Conservation (phyloP, 2,797 vertebrate genomes). For the Notamacropus eugenii region DNA sequence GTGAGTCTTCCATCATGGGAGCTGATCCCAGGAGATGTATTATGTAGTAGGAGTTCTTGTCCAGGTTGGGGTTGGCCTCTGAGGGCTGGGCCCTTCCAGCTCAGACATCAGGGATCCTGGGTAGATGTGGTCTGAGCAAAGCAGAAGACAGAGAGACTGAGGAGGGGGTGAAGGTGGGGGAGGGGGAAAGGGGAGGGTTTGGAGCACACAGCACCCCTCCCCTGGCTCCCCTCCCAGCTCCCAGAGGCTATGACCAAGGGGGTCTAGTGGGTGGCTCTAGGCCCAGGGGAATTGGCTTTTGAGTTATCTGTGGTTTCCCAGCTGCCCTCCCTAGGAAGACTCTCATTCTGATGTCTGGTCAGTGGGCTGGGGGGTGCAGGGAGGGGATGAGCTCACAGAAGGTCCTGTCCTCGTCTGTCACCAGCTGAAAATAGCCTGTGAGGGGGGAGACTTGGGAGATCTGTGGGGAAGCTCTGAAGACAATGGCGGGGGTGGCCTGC, state of each 20-base stretch:
- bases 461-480: background rate
- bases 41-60: background rate
- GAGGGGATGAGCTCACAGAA: conserved; percentile 31
- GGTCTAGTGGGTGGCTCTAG: background rate
- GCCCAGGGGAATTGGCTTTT: background rate
- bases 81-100: background rate
- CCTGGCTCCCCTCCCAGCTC: background rate
- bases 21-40: background rate
- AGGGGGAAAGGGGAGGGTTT: background rate
- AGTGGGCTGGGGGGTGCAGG: background rate
- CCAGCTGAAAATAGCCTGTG: conserved; percentile 68
- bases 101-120: background rate
- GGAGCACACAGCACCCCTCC: background rate
- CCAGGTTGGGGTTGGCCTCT: background rate
- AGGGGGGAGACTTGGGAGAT: conserved; percentile 39
- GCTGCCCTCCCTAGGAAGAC: background rate
- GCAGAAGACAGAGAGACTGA: background rate
- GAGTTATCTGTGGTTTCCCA: conserved; percentile 3
- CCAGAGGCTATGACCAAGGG: background rate
- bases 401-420: conserved; percentile 39
- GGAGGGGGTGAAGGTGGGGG: background rate
- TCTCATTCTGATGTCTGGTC: background rate
- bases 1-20: background rate
- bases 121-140: background rate
- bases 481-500: background rate